These are phyloP conservation scores for Nyctalus aviator DNA, from an alignment of 2,797 vertebrate genomes.

Conservation along the genomic window DNA sequence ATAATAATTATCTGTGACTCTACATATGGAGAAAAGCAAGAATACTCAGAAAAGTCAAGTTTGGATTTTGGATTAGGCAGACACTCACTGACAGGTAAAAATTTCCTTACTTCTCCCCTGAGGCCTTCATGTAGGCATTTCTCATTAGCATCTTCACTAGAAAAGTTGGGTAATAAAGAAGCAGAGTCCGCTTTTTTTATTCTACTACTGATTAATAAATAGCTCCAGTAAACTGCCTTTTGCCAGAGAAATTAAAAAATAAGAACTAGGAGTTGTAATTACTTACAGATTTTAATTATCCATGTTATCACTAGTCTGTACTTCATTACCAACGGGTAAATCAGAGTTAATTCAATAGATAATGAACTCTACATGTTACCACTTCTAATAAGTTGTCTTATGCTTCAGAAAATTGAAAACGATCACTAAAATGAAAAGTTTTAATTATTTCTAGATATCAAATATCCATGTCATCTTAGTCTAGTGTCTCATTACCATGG, in stretches of 20 bases:
- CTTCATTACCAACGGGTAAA: slow-evolving; percentile 29
- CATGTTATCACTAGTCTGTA: not conserved
- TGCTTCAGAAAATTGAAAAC: slow-evolving; percentile 57
- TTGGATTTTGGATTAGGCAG: slow-evolving; percentile 15
- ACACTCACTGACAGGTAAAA: not conserved
- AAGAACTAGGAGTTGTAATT: not conserved
- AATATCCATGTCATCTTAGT: slow-evolving; percentile 10
- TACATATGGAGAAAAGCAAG: slow-evolving; percentile 33
- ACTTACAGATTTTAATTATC: slow-evolving; percentile 58
- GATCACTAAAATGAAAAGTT: slow-evolving; percentile 56
- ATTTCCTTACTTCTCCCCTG: not conserved
- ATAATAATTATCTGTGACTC: slow-evolving; percentile 4
- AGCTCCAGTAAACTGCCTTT: slow-evolving; percentile 36
- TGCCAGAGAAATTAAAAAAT: slow-evolving; percentile 32
- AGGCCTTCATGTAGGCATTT: slow-evolving; percentile 34
- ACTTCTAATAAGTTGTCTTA: not conserved
- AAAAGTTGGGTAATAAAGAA: slow-evolving; percentile 4
- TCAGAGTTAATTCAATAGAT: slow-evolving; percentile 27
- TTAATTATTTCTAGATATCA: slow-evolving; percentile 22
- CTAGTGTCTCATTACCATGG: slow-evolving; percentile 5
- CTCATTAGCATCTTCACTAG: slow-evolving; percentile 26
- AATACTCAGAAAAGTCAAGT: slow-evolving; percentile 40
- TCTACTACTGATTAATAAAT: slow-evolving; percentile 41
- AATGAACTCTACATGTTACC: slow-evolving; percentile 41
- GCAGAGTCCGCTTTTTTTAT: not conserved